Evolutionary conservation across 2,797 vertebrate genomes (phyloP).

Genomic region (Lophotriccus pileatus): DNA sequence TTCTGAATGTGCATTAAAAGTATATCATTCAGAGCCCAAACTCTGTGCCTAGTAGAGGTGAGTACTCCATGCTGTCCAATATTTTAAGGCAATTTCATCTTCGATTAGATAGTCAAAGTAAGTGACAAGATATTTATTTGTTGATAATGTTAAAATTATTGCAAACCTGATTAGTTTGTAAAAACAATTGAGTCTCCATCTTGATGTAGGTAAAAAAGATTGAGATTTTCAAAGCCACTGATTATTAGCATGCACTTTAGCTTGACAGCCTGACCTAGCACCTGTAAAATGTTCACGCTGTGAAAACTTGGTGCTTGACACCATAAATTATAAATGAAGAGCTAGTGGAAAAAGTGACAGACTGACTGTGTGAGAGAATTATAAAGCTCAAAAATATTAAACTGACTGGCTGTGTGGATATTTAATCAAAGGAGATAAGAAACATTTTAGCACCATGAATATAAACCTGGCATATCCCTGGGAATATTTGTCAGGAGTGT

Average conservation of each 20-base stretch:
- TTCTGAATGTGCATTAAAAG: neutral
- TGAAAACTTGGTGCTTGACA: slow-evolving; percentile 58
- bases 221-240: slow-evolving; percentile 8
- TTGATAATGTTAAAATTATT: neutral
- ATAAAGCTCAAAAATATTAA: slow-evolving; percentile 31
- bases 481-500: neutral
- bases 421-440: slow-evolving; percentile 32
- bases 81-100: slow-evolving; percentile 18
- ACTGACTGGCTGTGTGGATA: neutral
- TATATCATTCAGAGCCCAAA: neutral
- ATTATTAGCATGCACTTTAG: slow-evolving; percentile 55
- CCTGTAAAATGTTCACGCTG: slow-evolving; percentile 63
- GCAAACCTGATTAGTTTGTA: neutral
- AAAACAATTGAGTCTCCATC: neutral
- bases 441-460: neutral
- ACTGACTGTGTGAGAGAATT: slow-evolving; percentile 11
- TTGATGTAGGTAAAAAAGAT: neutral
- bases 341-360: slow-evolving; percentile 50
- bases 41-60: neutral
- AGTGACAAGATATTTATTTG: neutral
- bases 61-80: neutral
- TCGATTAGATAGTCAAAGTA: neutral
- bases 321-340: slow-evolving; percentile 72
- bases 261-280: slow-evolving; percentile 59
- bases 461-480: neutral